These are phyloP conservation scores for Numida meleagris DNA, from an alignment of 2,113 vertebrate genomes.

Conservation along the genomic window DNA sequence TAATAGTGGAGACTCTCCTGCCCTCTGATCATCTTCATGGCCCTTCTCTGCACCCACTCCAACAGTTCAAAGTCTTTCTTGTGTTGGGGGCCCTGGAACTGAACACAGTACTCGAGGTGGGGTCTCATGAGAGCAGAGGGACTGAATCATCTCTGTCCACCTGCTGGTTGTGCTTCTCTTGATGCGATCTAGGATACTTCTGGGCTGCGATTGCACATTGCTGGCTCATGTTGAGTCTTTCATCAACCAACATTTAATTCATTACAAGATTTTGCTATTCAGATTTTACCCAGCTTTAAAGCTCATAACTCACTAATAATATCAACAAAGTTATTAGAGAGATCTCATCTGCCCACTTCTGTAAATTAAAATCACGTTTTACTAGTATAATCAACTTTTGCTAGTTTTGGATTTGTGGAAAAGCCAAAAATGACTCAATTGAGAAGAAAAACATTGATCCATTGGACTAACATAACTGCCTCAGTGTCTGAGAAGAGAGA, in stretches of 20 bases:
- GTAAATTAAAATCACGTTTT: background rate
- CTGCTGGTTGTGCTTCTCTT: too few relatives aligned
- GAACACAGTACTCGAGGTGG: too few relatives aligned
- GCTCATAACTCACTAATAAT: background rate
- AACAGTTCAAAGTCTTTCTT: too few relatives aligned
- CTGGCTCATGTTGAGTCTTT: too few relatives aligned
- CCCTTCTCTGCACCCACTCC: too few relatives aligned
- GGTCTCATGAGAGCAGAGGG: too few relatives aligned
- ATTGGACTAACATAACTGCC: background rate
- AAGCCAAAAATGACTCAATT: background rate
- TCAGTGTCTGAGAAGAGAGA: conserved; percentile 7
- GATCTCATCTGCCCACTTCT: background rate
- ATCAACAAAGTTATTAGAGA: background rate
- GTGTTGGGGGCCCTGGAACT: too few relatives aligned
- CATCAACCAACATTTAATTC: background rate
- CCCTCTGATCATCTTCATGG: too few relatives aligned
- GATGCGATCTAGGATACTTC: too few relatives aligned
- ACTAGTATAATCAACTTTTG: background rate
- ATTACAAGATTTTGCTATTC: background rate
- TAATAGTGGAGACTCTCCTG: too few relatives aligned
- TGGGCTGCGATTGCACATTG: too few relatives aligned
- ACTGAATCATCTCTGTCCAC: too few relatives aligned
- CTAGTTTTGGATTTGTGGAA: background rate
- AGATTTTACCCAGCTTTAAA: conserved; percentile 18
- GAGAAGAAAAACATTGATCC: background rate